Evolutionary conservation across 35 echinoderm and acorn worm species (phyloP).

Genomic region (Diadema setosum): DNA sequence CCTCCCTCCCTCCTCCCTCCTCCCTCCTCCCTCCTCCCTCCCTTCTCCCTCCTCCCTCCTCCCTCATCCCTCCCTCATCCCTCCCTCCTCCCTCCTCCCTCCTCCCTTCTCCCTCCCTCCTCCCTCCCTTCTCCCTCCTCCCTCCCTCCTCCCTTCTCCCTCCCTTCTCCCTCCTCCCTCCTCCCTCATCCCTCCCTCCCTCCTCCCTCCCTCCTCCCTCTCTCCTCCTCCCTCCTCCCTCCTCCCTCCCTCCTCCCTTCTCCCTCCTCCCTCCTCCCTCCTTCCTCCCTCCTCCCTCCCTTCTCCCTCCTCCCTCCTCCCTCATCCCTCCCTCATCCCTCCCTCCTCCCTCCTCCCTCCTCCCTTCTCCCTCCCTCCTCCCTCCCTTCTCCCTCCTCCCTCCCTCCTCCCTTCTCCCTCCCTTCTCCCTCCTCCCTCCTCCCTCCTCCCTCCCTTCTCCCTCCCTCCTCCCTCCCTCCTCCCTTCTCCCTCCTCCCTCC

Average conservation of each 20-base stretch:
- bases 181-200: background rate
- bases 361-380: background rate
- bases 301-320: background rate
- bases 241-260: background rate
- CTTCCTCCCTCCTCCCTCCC: background rate
- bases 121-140: no score
- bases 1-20: background rate
- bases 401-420: background rate
- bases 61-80: no score
- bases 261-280: background rate
- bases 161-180: background rate
- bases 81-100: no score
- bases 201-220: background rate
- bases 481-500: background rate
- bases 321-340: background rate
- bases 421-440: background rate
- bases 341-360: background rate
- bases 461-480: no score
- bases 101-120: no score
- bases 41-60: no score
- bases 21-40: no score
- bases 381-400: background rate
- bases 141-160: background rate
- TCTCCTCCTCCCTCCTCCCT: background rate
- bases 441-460: background rate